Percentiles rank a stretch among this genome's conserved stretches.
phyloP scores from a whole-genome alignment of 2,113 vertebrate genomes.

The Cathartes aura region DNA sequence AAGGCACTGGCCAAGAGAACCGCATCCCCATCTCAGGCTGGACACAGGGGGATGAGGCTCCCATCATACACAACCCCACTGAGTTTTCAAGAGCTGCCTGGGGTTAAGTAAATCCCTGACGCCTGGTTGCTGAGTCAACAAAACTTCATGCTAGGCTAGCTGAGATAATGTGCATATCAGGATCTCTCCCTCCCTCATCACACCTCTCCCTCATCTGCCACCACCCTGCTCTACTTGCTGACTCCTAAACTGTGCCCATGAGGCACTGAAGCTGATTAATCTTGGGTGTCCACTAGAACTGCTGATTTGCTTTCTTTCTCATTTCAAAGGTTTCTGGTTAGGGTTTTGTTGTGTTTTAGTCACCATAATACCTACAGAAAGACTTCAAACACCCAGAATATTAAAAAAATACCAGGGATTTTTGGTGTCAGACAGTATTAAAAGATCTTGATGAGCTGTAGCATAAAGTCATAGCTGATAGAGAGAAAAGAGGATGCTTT shows the following conservation, averaged over 20 bases:
- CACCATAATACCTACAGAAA: neutral
- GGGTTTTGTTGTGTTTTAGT: neutral
- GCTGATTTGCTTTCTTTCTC: neutral
- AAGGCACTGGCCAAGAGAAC: neutral
- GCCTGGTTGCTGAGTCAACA: neutral
- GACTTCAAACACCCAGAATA: neutral
- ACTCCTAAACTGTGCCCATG: neutral
- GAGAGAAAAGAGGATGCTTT: neutral
- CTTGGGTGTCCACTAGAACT: neutral
- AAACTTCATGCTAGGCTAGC: neutral
- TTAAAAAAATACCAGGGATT: neutral
- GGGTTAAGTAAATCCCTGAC: neutral
- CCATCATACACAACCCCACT: neutral
- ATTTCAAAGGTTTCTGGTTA: neutral
- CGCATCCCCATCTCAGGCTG: accelerated
- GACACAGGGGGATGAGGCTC: neutral
- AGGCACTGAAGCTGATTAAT: accelerated
- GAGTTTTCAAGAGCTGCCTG: neutral
- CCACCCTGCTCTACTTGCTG: neutral
- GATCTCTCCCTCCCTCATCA: neutral
- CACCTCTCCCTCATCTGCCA: neutral
- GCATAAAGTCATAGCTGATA: neutral
- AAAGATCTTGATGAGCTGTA: neutral
- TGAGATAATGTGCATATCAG: neutral
- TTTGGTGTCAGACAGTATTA: neutral